Evolutionary conservation across 2,113 vertebrate genomes (phyloP), one percentile per base, ranked within the genome.

Genomic region (Lophura nycthemera): DNA sequence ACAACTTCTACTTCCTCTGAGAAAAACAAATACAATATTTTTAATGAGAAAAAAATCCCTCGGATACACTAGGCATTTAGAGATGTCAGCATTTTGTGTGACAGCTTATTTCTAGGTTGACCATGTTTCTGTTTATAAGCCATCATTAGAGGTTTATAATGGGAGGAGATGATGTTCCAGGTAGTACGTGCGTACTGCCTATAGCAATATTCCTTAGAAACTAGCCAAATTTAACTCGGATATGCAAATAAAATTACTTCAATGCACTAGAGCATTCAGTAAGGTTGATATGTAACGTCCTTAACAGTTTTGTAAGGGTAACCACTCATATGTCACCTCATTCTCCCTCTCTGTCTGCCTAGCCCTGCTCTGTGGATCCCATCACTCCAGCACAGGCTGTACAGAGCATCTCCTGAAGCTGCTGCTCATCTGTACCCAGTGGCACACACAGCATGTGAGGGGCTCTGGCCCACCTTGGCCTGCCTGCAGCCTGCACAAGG

Each of bases 101-200:
- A 64, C 56, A 85, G 60, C 19, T 76, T 92, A 88, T 89, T 91
- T 95, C 74, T 73, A 64, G 59, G 78, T 92, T 95, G 94, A 91
- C 82, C 3, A 0, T 14, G 0, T 84, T 96, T 96, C 82, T 83
- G 67, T 89, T 92, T 93, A 87, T 92, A 93, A 94, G 76, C 78
- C 56, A 60, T 88, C 82, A 47, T 83, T 89, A 71, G 75, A 66
- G 20, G 50, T 86, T 92, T 91, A 22, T 47, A 54, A 79, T 36
- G 76, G 78, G 72, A 79, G 82, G 42, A 83, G 82, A 43, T 66
- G 52, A 63, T 80, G 71, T 48, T 90, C 84, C n/a, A 61, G 92
- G 64, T 93, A 71, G 50, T 78, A 54, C 1, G 18, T 78, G 22
- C 29, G 2, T 73, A 43, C 48, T 92, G 65, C 52, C 40, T 90